These are phyloP conservation scores for Plebejus argus DNA, from an alignment of 2,888 invertebrate genomes.

Conservation along the genomic window DNA sequence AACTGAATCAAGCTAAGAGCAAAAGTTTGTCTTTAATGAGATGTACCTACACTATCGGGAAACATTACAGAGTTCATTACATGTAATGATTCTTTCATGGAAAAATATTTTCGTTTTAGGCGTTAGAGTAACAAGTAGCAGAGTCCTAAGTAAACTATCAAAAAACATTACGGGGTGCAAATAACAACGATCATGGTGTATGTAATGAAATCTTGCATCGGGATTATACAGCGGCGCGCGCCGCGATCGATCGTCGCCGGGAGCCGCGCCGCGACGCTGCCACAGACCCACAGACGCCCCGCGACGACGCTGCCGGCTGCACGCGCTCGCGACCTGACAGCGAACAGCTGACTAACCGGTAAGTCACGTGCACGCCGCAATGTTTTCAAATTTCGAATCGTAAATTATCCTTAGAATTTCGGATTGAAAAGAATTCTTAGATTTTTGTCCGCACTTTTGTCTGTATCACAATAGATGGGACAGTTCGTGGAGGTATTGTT, in stretches of 20 bases:
- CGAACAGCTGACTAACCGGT: constrained; percentile 79
- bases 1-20: background rate
- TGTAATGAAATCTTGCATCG: constrained; percentile 79
- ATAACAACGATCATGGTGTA: constrained; percentile 78
- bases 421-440: constrained; percentile 62
- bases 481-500: constrained; percentile 60
- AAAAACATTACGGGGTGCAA: constrained; percentile 80
- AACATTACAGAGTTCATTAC: constrained; percentile 79
- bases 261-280: constrained; percentile 79
- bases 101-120: background rate
- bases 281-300: constrained; percentile 78
- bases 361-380: constrained; percentile 69
- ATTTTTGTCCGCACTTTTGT: constrained; percentile 72
- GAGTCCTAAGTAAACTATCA: constrained; percentile 71
- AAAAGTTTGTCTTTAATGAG: too few relatives aligned
- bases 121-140: background rate
- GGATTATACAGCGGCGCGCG: constrained; percentile 65
- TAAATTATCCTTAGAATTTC: constrained; percentile 74
- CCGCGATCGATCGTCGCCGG: constrained; percentile 75
- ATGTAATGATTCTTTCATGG: constrained; percentile 37
- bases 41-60: constrained; percentile 61
- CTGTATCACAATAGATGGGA: constrained; percentile 69
- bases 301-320: constrained; percentile 76
- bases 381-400: constrained; percentile 59
- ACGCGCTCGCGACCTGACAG: constrained; percentile 77